phyloP scores from a whole-genome alignment of 2,888 invertebrate species.

The Furcula furcula region DNA sequence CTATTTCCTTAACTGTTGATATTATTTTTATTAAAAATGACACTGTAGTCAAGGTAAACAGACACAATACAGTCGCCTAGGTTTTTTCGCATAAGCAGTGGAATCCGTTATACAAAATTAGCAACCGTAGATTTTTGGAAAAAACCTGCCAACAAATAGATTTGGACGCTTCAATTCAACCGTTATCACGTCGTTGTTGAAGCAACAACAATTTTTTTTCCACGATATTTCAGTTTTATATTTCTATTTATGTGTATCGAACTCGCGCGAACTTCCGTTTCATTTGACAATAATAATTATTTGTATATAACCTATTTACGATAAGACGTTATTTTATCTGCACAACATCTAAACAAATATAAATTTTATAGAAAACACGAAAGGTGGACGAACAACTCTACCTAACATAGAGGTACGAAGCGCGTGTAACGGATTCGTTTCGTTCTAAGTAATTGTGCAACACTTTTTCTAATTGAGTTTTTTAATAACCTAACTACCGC shows the following conservation, averaged over 20 bases:
- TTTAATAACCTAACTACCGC: too few species aligned
- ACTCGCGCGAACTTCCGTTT: background rate
- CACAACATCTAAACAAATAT: background rate
- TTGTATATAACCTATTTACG: background rate
- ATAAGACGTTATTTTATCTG: background rate
- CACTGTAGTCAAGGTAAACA: background rate
- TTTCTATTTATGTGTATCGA: slow-evolving; percentile 2
- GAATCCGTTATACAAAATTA: slow-evolving; percentile 3
- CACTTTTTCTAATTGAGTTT: too few species aligned
- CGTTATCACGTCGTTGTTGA: slow-evolving; percentile 7
- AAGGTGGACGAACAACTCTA: background rate
- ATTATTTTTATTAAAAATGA: background rate
- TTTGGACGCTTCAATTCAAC: slow-evolving; percentile 6
- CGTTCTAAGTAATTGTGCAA: too few species aligned
- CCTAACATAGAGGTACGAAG: background rate
- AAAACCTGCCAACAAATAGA: background rate
- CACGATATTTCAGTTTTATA: background rate
- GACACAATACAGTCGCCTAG: background rate
- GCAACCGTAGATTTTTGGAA: slow-evolving; percentile 1
- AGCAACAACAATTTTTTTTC: slow-evolving; percentile 3
- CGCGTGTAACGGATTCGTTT: background rate
- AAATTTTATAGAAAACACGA: background rate
- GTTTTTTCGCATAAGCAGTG: background rate
- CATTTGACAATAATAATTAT: background rate
- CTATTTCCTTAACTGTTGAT: background rate